Evolutionary conservation across 2,113 vertebrate species (phyloP).

Genomic region (Urocynchramus pylzowi): DNA sequence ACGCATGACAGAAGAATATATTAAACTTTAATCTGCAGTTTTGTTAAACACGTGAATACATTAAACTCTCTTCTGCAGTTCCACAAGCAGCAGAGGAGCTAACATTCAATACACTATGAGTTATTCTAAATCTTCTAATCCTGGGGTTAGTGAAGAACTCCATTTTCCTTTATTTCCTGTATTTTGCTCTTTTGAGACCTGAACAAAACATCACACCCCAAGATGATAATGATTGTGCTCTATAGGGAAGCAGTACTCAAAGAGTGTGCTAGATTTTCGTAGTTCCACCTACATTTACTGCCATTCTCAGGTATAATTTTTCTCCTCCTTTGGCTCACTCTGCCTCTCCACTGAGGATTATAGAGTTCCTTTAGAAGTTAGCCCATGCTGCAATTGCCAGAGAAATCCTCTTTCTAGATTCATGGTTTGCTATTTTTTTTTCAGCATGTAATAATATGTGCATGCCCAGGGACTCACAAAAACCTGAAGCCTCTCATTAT

Average conservation of each 20-base stretch:
- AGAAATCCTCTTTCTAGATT: background rate
- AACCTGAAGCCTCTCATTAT: background rate
- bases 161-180: background rate
- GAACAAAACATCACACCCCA: background rate
- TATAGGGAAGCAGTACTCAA: background rate
- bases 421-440: background rate
- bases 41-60: background rate
- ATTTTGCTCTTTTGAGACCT: background rate
- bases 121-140: background rate
- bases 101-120: background rate
- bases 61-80: background rate
- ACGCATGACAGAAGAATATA: slow-evolving; percentile 1
- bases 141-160: background rate
- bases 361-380: background rate
- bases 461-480: background rate
- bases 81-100: background rate
- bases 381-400: background rate
- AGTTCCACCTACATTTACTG: background rate
- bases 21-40: background rate
- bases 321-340: background rate
- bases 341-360: background rate
- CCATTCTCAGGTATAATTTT: background rate
- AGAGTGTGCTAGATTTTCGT: background rate
- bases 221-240: background rate
- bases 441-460: background rate